Evolutionary conservation across 2,113 vertebrate species (phyloP).

Genomic region (Megaceryle maxima): DNA sequence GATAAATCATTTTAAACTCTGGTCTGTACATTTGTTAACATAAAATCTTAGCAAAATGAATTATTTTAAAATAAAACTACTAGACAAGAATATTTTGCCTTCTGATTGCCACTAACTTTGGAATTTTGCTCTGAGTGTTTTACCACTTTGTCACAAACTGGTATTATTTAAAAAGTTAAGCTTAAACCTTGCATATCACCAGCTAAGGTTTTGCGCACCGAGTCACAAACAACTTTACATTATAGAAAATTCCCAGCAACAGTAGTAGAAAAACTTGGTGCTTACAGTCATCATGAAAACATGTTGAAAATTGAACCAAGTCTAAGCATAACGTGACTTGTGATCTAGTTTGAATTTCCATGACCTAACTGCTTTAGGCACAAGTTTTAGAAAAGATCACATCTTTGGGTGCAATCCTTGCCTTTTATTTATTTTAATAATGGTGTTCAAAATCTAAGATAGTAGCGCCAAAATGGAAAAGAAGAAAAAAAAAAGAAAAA

Average conservation of each 20-base stretch:
- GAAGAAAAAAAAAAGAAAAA: neutral
- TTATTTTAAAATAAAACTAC: slow-evolving; percentile 62
- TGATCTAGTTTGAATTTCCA: slow-evolving; percentile 53
- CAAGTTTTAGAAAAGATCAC: neutral
- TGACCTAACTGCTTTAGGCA: slow-evolving; percentile 32
- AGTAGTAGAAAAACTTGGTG: slow-evolving; percentile 22
- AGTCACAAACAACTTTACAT: slow-evolving; percentile 64
- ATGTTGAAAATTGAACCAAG: slow-evolving; percentile 70
- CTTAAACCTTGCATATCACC: slow-evolving; percentile 58
- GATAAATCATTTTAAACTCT: slow-evolving; percentile 84
- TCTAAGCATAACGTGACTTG: slow-evolving; percentile 54
- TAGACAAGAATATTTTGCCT: slow-evolving; percentile 60
- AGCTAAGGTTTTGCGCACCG: slow-evolving; percentile 52
- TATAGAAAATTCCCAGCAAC: slow-evolving; percentile 55
- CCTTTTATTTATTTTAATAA: neutral
- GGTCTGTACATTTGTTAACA: slow-evolving; percentile 78
- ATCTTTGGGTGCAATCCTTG: slow-evolving; percentile 34
- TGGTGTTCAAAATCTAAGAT: neutral
- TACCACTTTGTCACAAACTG: slow-evolving; percentile 73
- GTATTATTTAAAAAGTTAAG: slow-evolving; percentile 70
- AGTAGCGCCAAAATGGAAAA: slow-evolving; percentile 1
- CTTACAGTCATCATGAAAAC: slow-evolving; percentile 67
- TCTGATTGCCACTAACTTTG: slow-evolving; percentile 68
- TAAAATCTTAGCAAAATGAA: slow-evolving; percentile 68
- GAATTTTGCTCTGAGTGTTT: slow-evolving; percentile 32